Conservation (phyloP, 2,888 invertebrate species). For the Elegia similella region DNA sequence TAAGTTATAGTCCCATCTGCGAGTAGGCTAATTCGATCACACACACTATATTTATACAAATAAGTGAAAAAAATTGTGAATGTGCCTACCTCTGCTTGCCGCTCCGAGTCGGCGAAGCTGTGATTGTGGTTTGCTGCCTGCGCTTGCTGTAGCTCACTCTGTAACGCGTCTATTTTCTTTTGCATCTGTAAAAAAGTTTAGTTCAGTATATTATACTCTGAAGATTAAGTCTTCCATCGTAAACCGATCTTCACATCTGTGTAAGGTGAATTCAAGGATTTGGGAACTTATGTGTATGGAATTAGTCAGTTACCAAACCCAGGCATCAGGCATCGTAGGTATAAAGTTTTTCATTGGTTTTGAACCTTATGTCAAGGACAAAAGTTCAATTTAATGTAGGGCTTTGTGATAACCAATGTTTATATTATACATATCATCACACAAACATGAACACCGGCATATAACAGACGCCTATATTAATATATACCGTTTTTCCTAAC, state of each 20-base stretch:
- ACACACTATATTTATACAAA: too few relatives aligned
- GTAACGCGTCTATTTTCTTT: conserved; percentile 72
- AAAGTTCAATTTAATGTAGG: too few relatives aligned
- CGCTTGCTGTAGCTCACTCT: conserved; percentile 65
- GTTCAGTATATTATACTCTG: conserved; percentile 6
- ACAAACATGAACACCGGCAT: not conserved
- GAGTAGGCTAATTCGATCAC: too few relatives aligned
- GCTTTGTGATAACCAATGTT: not conserved
- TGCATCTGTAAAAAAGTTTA: conserved; percentile 63
- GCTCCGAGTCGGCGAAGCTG: conserved; percentile 64
- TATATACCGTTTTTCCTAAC: conserved; percentile 22
- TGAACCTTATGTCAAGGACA: too few relatives aligned
- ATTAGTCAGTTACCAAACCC: too few relatives aligned
- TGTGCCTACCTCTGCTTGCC: conserved; percentile 55
- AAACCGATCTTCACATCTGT: not conserved
- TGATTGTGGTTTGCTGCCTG: conserved; percentile 52
- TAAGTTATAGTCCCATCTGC: too few relatives aligned
- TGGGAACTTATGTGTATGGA: not conserved
- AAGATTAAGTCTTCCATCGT: not conserved
- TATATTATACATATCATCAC: not conserved
- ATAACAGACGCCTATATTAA: not conserved
- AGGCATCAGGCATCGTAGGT: too few relatives aligned
- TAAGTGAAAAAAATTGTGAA: too few relatives aligned
- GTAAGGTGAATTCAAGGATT: not conserved
- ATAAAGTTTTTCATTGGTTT: too few relatives aligned